These are phyloP conservation scores for Amphipyra tragopoginis DNA, from an alignment of 2,888 invertebrate genomes.

Conservation along the genomic window DNA sequence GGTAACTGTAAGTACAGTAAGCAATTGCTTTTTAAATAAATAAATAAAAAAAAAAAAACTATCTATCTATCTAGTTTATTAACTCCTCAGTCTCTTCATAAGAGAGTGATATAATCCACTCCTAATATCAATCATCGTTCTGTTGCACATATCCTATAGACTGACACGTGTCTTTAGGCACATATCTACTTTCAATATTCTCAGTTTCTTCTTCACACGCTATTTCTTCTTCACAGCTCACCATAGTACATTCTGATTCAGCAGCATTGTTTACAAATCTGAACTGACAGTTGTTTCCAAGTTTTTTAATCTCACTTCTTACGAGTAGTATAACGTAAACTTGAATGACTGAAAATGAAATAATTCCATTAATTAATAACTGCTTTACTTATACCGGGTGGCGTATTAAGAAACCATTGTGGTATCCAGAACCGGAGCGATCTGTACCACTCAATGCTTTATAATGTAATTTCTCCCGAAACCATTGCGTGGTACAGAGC, in stretches of 20 bases:
- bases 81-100: too few relatives aligned
- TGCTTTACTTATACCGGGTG: too few relatives aligned
- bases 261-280: conserved; percentile 37
- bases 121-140: not conserved
- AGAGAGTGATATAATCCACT: not conserved
- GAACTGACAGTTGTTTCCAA: conserved; percentile 23
- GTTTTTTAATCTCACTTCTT: conserved; percentile 50
- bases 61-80: too few relatives aligned
- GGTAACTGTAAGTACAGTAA: too few relatives aligned
- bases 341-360: conserved; percentile 46
- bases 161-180: not conserved
- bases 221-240: not conserved
- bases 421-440: too few relatives aligned
- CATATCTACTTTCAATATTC: not conserved
- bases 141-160: not conserved
- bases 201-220: not conserved
- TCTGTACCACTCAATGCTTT: too few relatives aligned
- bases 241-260: conserved; percentile 21
- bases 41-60: too few relatives aligned
- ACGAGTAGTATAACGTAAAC: conserved; percentile 43
- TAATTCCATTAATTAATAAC: too few relatives aligned
- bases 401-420: too few relatives aligned
- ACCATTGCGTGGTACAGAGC: too few relatives aligned
- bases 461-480: too few relatives aligned
- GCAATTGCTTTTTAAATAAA: too few relatives aligned